phyloP scores from a whole-genome alignment of 2,113 vertebrate species.

The Burhinus oedicnemus region DNA sequence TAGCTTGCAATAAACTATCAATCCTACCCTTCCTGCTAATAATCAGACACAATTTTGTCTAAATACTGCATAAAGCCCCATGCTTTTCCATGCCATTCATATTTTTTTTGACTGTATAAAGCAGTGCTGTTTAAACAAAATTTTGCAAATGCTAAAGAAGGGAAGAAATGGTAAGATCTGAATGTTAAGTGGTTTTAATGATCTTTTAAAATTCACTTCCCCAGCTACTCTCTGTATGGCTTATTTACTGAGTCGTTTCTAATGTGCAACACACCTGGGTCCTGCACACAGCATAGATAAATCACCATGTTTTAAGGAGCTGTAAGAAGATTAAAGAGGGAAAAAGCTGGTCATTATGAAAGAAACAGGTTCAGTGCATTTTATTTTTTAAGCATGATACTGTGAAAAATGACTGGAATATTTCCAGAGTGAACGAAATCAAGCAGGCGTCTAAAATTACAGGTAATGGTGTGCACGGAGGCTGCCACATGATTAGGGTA shows the following conservation, averaged over 20 bases:
- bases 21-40: background rate
- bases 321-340: slow-evolving; percentile 42
- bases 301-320: slow-evolving; percentile 35
- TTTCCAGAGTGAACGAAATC: slow-evolving; percentile 54
- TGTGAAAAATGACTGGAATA: slow-evolving; percentile 57
- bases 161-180: slow-evolving; percentile 13
- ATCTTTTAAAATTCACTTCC: slow-evolving; percentile 28
- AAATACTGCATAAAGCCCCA: background rate
- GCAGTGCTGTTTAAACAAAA: background rate
- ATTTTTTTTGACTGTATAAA: background rate
- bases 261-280: slow-evolving; percentile 27
- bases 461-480: slow-evolving; percentile 55
- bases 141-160: slow-evolving; percentile 4
- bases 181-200: slow-evolving; percentile 46
- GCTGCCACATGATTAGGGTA: slow-evolving; percentile 57
- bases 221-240: background rate
- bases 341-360: slow-evolving; percentile 39
- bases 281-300: slow-evolving; percentile 10
- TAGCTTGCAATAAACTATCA: background rate
- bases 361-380: slow-evolving; percentile 52
- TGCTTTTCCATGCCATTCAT: background rate
- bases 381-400: slow-evolving; percentile 61
- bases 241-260: slow-evolving; percentile 45
- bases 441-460: slow-evolving; percentile 56
- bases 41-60: background rate